These are phyloP conservation scores for Drosophila simulans DNA, from an alignment of 1,140 invertebrate species.

Conservation along the genomic window DNA sequence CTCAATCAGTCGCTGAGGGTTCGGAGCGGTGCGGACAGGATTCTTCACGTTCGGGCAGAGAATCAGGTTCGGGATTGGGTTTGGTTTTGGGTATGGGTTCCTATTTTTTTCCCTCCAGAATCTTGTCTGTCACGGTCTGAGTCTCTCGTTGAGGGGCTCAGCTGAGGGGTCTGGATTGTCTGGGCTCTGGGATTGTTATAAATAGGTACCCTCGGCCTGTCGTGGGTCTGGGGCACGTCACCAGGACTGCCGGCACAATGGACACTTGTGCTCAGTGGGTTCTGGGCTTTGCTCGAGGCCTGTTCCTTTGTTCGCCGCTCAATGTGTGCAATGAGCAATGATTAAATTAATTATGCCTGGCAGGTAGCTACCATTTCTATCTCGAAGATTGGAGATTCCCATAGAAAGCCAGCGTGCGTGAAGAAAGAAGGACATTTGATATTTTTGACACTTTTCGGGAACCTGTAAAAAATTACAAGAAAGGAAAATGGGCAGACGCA, in stretches of 20 bases:
- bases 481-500: constrained; percentile 15
- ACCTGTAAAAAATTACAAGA: constrained; percentile 56
- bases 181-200: constrained; percentile 29
- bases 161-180: constrained; percentile 47
- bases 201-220: constrained; percentile 38
- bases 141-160: constrained; percentile 26
- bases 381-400: constrained; percentile 25
- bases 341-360: constrained; percentile 79
- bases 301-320: constrained; percentile 34
- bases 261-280: constrained; percentile 66
- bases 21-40: constrained; percentile 23
- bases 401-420: constrained; percentile 72
- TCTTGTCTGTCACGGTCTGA: constrained; percentile 55
- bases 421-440: constrained; percentile 76
- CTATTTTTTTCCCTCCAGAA: constrained; percentile 12
- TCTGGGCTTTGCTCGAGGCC: constrained; percentile 4
- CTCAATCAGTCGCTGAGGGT: constrained; percentile 64
- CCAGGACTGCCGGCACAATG: constrained; percentile 61
- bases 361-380: constrained; percentile 50
- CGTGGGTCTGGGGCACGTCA: constrained; percentile 76
- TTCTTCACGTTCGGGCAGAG: constrained; percentile 20
- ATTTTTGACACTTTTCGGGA: constrained; percentile 77
- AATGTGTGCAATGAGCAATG: constrained; percentile 73
- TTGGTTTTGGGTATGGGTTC: constrained; percentile 13
- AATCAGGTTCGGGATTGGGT: constrained; percentile 22